phyloP scores from a whole-genome alignment of 2,113 vertebrate genomes.

The Bubo bubo region DNA sequence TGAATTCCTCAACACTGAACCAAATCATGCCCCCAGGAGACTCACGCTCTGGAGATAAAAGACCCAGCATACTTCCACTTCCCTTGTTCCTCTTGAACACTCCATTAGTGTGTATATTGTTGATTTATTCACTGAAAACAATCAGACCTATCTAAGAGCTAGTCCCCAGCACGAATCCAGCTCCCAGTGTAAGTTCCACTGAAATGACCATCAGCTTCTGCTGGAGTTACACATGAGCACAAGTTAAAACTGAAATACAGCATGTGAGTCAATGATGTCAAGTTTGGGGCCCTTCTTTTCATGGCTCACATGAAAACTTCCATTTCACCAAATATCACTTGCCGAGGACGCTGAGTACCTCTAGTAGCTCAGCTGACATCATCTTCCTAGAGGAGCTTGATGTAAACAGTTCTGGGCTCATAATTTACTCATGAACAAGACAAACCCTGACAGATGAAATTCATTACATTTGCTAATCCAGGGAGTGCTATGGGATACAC shows the following conservation, averaged over 20 bases:
- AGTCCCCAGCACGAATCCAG: not conserved
- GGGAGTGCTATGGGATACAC: not conserved
- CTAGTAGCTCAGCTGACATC: not conserved
- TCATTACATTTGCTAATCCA: not conserved
- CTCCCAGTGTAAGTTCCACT: not conserved
- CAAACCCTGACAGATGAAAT: not conserved
- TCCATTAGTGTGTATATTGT: not conserved
- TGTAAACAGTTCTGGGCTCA: not conserved
- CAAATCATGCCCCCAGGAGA: not conserved
- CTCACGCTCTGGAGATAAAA: not conserved
- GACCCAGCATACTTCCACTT: not conserved
- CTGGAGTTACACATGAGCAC: not conserved
- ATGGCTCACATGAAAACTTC: not conserved
- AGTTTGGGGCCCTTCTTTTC: not conserved
- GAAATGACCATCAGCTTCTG: not conserved
- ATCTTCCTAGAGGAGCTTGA: not conserved
- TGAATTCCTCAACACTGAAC: not conserved
- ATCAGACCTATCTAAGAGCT: not conserved
- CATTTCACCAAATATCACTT: not conserved
- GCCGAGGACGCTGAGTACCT: not conserved
- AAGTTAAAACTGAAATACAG: not conserved
- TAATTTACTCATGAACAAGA: not conserved
- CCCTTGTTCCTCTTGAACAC: not conserved
- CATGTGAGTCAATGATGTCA: accelerated
- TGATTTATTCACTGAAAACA: not conserved